Evolutionary conservation across 2,888 invertebrate species (phyloP).

Genomic region (Cancer borealis): DNA sequence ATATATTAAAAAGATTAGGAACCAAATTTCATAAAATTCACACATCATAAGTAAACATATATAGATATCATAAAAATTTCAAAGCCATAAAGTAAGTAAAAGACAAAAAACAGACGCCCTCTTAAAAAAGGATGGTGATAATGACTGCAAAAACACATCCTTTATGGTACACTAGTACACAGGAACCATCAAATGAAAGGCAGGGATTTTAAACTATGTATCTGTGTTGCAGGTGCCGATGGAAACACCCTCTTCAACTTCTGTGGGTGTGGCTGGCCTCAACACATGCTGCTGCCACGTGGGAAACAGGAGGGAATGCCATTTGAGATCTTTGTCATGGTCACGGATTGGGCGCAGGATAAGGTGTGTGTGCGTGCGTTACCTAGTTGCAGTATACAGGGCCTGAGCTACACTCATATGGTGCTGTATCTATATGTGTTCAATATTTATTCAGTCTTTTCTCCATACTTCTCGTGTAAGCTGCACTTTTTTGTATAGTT

Average conservation of each 20-base stretch:
- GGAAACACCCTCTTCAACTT: constrained; percentile 84
- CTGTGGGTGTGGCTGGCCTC: constrained; percentile 94
- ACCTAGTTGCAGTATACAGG: too few species aligned
- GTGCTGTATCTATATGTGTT: background rate
- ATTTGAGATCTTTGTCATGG: constrained; percentile 88
- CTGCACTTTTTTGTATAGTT: too few species aligned
- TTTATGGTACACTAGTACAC: background rate
- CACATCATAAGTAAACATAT: too few species aligned
- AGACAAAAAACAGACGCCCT: too few species aligned
- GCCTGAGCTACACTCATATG: too few species aligned
- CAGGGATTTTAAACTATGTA: background rate
- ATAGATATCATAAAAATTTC: too few species aligned
- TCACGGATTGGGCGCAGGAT: constrained; percentile 87
- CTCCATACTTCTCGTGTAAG: too few species aligned
- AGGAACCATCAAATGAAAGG: background rate
- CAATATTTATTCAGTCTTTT: background rate
- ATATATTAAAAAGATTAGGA: too few species aligned
- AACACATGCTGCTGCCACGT: constrained; percentile 89
- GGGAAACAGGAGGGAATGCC: constrained; percentile 85
- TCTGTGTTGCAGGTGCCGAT: background rate
- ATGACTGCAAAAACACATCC: background rate
- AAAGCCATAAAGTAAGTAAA: too few species aligned
- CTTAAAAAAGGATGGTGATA: background rate
- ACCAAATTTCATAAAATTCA: too few species aligned
- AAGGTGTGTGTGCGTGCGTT: constrained; percentile 80